A percentile compares a stretch with the other conserved stretches of the same genome.
These are phyloP conservation scores for Lagocephalus sceleratus DNA, from an alignment of 2,797 vertebrate genomes.

Conservation along the genomic window DNA sequence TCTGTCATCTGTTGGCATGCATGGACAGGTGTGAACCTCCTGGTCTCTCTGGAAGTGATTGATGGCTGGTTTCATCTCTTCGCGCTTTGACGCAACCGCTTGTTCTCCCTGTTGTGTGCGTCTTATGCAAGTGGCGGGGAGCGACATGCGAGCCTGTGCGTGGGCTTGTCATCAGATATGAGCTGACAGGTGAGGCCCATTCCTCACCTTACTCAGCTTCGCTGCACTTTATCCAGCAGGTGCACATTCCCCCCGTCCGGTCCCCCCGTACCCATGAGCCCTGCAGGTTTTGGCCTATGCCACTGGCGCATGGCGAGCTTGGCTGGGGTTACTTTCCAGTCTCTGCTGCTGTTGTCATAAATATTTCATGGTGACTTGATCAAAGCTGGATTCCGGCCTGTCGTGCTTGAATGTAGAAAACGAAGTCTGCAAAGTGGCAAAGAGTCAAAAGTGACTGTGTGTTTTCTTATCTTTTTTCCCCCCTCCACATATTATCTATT, in stretches of 20 bases:
- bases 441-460: background rate
- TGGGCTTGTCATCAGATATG: constrained; percentile 31
- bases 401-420: constrained; percentile 8
- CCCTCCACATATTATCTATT: no score
- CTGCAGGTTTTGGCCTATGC: constrained; percentile 33
- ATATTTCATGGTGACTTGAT: constrained; percentile 37
- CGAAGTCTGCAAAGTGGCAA: constrained; percentile 13
- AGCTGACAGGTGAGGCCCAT: constrained; percentile 30
- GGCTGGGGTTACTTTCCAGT: constrained; percentile 33
- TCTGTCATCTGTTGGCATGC: constrained; percentile 66
- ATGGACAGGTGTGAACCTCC: constrained; percentile 62
- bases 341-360: constrained; percentile 43
- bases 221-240: constrained; percentile 20
- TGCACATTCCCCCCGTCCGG: constrained; percentile 19
- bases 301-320: constrained; percentile 32
- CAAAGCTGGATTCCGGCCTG: constrained; percentile 26
- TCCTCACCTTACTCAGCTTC: constrained; percentile 6
- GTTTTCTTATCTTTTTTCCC: no score
- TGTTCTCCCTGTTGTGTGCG: constrained; percentile 27
- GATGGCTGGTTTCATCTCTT: constrained; percentile 57
- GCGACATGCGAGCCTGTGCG: background rate
- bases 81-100: constrained; percentile 42
- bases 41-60: constrained; percentile 38
- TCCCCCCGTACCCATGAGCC: constrained; percentile 20
- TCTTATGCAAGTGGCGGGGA: constrained; percentile 13